Percentiles rank a stretch among this genome's conserved stretches.
Evolutionary conservation across 2,797 vertebrate species (phyloP).

Genomic region (Argyrosomus regius): DNA sequence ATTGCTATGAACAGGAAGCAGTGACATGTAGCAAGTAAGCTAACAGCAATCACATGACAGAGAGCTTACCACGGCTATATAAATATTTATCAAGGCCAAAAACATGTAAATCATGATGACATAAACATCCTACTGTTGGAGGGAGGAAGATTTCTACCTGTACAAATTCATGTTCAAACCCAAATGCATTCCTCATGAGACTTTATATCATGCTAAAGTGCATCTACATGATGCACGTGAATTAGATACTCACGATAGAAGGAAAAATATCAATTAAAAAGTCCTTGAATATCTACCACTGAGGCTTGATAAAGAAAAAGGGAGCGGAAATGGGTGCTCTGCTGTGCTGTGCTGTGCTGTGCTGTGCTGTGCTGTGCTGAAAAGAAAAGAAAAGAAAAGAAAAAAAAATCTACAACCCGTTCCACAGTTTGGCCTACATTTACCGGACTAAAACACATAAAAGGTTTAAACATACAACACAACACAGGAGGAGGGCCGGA

Average conservation of each 20-base stretch:
- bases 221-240: not conserved
- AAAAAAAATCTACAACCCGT: not conserved
- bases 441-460: conserved; percentile 3
- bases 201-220: not conserved
- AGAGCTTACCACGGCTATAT: conserved; percentile 1
- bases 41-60: conserved; percentile 29
- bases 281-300: not conserved
- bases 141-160: not conserved
- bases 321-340: not conserved
- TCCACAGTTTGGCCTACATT: conserved; percentile 32
- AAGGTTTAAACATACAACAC: conserved; percentile 36
- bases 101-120: conserved; percentile 39
- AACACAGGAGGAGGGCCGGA: not conserved
- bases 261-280: not conserved
- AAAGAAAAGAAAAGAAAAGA: not conserved
- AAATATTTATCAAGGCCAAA: conserved; percentile 53
- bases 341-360: not conserved
- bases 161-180: not conserved
- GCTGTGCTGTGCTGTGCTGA: not conserved
- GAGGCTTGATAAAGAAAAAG: conserved; percentile 21
- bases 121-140: conserved; percentile 32
- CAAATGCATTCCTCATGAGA: too few relatives aligned
- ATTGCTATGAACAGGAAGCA: conserved; percentile 16
- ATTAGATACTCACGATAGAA: not conserved
- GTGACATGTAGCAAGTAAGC: conserved; percentile 1